Evolutionary conservation across 2,797 vertebrate species (phyloP).

Genomic region (Thripadectes ignobilis): DNA sequence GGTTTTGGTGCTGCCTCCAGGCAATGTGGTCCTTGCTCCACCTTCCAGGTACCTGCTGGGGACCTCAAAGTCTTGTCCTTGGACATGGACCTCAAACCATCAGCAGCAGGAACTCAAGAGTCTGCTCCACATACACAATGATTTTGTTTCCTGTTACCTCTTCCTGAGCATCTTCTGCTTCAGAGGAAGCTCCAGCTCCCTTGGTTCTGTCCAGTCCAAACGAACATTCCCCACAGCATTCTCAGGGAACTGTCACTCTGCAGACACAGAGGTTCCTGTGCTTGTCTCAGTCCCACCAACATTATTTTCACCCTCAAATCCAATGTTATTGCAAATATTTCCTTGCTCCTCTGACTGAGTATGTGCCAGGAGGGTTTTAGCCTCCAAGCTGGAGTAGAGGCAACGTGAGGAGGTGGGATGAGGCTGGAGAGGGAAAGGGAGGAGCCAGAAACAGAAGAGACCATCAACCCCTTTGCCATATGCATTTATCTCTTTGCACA

Average conservation of each 20-base stretch:
- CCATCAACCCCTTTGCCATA: slow-evolving; percentile 4
- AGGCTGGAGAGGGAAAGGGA: neutral
- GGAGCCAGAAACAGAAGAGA: neutral
- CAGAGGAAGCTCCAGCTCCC: neutral
- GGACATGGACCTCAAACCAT: neutral
- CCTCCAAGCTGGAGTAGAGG: neutral
- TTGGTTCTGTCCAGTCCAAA: neutral
- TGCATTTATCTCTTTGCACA: neutral
- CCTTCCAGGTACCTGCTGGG: neutral
- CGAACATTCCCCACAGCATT: neutral
- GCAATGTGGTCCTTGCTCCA: neutral
- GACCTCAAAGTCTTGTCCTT: neutral
- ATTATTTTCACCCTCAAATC: neutral
- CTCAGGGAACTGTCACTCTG: neutral
- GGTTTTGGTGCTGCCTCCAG: neutral
- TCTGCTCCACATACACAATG: rapidly evolving
- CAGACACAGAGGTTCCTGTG: neutral
- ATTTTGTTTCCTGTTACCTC: neutral
- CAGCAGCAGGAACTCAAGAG: neutral
- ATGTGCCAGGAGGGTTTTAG: neutral
- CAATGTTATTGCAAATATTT: rapidly evolving
- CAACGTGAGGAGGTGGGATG: neutral
- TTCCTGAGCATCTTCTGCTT: neutral
- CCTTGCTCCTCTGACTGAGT: rapidly evolving
- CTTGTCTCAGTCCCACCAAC: neutral